phyloP scores from a whole-genome alignment of 2,888 invertebrate species.

The Trichopoda pennipes region DNA sequence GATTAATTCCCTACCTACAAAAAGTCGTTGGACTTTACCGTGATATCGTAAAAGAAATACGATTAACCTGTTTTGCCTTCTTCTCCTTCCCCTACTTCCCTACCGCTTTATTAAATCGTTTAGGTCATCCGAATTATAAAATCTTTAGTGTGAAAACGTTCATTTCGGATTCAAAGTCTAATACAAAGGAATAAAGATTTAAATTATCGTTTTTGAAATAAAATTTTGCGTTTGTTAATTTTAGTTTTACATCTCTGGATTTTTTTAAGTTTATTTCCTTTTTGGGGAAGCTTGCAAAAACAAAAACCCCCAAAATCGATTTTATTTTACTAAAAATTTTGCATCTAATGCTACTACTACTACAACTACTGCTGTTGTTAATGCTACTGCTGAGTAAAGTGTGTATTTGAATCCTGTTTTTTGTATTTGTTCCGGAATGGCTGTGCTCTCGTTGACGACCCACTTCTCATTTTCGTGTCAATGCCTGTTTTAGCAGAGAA shows the following conservation, averaged over 20 bases:
- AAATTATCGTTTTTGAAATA: too few species aligned
- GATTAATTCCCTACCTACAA: too few species aligned
- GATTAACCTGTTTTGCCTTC: too few species aligned
- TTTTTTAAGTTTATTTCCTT: not conserved
- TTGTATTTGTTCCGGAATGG: conserved; percentile 33
- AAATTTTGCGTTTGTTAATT: not conserved
- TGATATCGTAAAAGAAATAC: too few species aligned
- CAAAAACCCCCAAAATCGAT: conserved; percentile 54
- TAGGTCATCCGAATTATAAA: too few species aligned
- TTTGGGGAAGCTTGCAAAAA: conserved; percentile 37
- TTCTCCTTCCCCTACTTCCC: too few species aligned
- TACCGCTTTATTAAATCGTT: too few species aligned
- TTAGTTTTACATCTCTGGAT: conserved; percentile 11
- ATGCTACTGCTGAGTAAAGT: conserved; percentile 16
- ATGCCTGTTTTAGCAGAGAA: conserved; percentile 36
- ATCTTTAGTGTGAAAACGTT: too few species aligned
- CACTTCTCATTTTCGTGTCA: conserved; percentile 47
- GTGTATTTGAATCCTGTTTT: conserved; percentile 14
- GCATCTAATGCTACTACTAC: conserved; percentile 13
- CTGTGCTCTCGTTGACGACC: conserved; percentile 43
- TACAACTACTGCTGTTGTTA: conserved; percentile 11
- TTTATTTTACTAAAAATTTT: conserved; percentile 39
- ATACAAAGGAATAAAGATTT: too few species aligned
- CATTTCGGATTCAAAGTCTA: too few species aligned
- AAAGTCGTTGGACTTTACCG: too few species aligned